Evolutionary conservation across 2,113 vertebrate genomes (phyloP).

Genomic region (Eubucco bourcierii): DNA sequence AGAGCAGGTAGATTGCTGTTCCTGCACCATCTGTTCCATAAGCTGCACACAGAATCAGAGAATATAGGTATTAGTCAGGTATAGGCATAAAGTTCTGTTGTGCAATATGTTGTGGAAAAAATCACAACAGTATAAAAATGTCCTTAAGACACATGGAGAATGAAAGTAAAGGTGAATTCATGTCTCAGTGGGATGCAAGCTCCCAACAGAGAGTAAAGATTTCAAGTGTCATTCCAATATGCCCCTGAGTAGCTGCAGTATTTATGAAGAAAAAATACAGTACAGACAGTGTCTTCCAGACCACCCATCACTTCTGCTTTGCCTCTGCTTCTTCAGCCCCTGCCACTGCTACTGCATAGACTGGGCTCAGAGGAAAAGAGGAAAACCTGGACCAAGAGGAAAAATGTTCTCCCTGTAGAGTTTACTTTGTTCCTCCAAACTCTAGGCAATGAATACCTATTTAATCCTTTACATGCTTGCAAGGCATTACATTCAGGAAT

Average conservation of each 20-base stretch:
- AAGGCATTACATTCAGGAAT: slow-evolving; percentile 21
- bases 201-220: neutral
- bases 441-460: neutral
- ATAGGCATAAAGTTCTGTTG: neutral
- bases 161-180: neutral
- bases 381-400: neutral
- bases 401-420: fast-evolving
- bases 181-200: fast-evolving
- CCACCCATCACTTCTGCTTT: neutral
- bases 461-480: slow-evolving; percentile 13
- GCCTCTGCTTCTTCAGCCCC: neutral
- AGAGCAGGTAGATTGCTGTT: neutral
- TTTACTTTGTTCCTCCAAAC: neutral
- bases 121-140: neutral
- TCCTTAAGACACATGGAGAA: neutral
- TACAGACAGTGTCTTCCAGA: neutral
- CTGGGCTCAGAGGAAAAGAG: neutral
- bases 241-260: neutral
- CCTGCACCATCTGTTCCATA: neutral
- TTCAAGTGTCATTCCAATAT: neutral
- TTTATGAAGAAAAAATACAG: neutral
- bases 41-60: neutral
- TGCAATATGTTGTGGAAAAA: neutral
- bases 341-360: neutral
- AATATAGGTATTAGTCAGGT: neutral